These are phyloP conservation scores for Setipinna tenuifilis DNA, from an alignment of 2,797 vertebrate species.

Conservation along the genomic window DNA sequence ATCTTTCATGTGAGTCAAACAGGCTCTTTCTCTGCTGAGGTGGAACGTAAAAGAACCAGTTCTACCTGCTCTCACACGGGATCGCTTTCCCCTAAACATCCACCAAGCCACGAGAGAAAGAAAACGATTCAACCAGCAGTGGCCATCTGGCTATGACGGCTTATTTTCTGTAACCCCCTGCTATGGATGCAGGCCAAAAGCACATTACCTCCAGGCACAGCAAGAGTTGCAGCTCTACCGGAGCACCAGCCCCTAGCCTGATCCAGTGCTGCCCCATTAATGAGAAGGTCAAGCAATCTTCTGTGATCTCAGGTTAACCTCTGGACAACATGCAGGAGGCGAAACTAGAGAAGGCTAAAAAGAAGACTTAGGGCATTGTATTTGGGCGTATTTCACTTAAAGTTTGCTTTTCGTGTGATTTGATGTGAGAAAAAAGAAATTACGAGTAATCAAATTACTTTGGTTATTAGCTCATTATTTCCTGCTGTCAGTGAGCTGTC, in stretches of 20 bases:
- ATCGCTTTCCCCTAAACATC: conserved; percentile 48
- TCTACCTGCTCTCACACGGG: conserved; percentile 58
- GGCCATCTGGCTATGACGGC: conserved; percentile 1
- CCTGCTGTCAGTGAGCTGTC: background rate
- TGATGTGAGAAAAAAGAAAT: conserved; percentile 50
- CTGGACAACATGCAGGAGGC: background rate
- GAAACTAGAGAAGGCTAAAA: conserved; percentile 20
- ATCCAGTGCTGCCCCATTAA: background rate
- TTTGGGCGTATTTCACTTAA: background rate
- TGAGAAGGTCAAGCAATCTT: conserved; percentile 21
- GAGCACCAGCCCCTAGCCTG: background rate
- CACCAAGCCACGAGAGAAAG: conserved; percentile 1
- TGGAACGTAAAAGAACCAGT: conserved; percentile 58
- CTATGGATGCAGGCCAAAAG: background rate
- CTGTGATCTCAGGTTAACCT: conserved; percentile 31
- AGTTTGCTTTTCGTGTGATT: conserved; percentile 45
- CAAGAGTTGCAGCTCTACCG: background rate
- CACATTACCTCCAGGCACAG: background rate
- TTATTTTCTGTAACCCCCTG: background rate
- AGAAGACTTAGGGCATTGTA: conserved; percentile 14
- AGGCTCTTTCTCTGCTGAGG: background rate
- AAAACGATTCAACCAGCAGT: background rate
- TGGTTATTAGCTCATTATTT: background rate
- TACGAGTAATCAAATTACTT: conserved; percentile 8
- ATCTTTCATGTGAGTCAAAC: conserved; percentile 15